phyloP scores from a whole-genome alignment of 2,888 invertebrate species.

The Brachyopa scutellaris region DNA sequence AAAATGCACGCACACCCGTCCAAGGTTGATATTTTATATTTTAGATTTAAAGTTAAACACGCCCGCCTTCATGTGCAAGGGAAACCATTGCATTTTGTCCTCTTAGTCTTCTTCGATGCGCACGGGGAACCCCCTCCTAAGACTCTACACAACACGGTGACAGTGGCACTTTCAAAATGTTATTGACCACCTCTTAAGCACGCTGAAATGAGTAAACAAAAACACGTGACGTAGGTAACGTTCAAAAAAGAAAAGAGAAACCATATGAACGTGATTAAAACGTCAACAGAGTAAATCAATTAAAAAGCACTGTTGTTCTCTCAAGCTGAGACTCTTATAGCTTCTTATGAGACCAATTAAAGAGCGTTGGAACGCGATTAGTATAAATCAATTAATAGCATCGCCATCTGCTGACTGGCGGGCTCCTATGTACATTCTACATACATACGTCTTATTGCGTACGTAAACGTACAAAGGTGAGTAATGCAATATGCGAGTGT shows the following conservation, averaged over 20 bases:
- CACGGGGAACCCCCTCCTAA: background rate
- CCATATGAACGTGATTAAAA: conserved; percentile 18
- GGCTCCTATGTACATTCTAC: too few species aligned
- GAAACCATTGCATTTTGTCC: conserved; percentile 4
- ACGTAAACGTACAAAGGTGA: too few species aligned
- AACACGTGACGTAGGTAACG: conserved; percentile 48
- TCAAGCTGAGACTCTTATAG: conserved; percentile 4
- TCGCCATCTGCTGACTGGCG: too few species aligned
- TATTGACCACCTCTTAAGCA: conserved; percentile 7
- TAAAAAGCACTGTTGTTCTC: conserved; percentile 20
- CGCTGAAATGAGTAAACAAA: background rate
- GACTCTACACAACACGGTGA: too few species aligned
- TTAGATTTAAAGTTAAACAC: conserved; percentile 31
- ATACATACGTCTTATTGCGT: too few species aligned
- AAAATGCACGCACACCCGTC: conserved; percentile 51
- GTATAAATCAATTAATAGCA: background rate
- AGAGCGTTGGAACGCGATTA: conserved; percentile 14
- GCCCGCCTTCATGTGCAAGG: conserved; percentile 12
- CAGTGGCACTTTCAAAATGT: background rate
- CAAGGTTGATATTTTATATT: conserved; percentile 47
- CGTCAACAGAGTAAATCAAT: background rate
- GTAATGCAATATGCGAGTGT: too few species aligned
- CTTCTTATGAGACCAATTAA: background rate
- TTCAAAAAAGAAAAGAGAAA: conserved; percentile 20
- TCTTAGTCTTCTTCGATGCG: background rate